Percentiles rank a stretch among this genome's conserved stretches.
These are phyloP conservation scores for Xyliphius kryptos DNA, from an alignment of 2,113 vertebrate genomes.

Conservation along the genomic window DNA sequence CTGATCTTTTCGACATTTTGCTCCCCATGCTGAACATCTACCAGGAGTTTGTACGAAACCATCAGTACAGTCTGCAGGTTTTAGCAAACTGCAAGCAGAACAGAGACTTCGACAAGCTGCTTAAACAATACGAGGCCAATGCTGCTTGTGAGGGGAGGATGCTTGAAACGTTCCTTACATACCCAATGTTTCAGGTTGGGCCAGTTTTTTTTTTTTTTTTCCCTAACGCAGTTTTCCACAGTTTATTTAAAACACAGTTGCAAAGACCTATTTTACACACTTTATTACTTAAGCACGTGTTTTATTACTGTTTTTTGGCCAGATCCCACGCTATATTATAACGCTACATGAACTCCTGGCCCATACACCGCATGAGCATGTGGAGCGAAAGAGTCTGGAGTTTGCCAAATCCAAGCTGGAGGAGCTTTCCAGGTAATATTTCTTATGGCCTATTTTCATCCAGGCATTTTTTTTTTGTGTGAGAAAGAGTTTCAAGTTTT, in stretches of 20 bases:
- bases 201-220: too few species aligned
- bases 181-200: conserved; percentile 97
- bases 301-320: too few species aligned
- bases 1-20: conserved; percentile 96
- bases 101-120: conserved; percentile 96
- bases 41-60: too few species aligned
- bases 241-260: too few species aligned
- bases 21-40: conserved; percentile 97
- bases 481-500: neutral
- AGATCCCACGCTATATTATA: conserved; percentile 98
- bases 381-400: conserved; percentile 95
- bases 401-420: conserved; percentile 97
- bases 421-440: conserved; percentile 83
- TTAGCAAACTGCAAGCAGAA: conserved; percentile 98
- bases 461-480: too few species aligned
- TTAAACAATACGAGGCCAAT: conserved; percentile 96
- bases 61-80: too few species aligned
- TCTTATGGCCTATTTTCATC: neutral
- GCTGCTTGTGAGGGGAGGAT: conserved; percentile 92
- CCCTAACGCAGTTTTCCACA: too few species aligned
- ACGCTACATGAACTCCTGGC: conserved; percentile 93
- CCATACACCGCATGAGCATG: conserved; percentile 95
- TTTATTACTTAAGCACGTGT: too few species aligned
- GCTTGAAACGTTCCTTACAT: conserved; percentile 97
- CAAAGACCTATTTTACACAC: too few species aligned